A percentile compares a stretch with the other conserved stretches of the same genome.
phyloP scores from a whole-genome alignment of 37 sponge, comb jelly and placozoan genomes.

The Crambe crambe region DNA sequence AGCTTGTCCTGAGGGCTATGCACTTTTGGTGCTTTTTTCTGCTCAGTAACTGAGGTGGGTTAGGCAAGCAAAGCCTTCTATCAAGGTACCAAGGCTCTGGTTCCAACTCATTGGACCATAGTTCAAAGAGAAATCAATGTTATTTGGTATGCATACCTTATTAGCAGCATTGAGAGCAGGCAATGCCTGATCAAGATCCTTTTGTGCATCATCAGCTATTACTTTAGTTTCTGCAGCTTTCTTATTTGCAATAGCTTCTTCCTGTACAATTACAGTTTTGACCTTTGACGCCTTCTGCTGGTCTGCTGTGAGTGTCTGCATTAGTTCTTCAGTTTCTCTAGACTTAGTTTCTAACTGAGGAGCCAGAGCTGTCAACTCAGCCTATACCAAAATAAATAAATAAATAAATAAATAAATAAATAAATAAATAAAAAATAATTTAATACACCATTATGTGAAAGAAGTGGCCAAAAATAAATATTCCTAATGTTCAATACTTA shows the following conservation, averaged over 20 bases:
- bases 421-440: neutral
- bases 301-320: slow-evolving; percentile 88
- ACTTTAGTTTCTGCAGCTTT: slow-evolving; percentile 96
- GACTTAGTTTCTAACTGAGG: slow-evolving; percentile 92
- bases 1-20: too few relatives aligned
- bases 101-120: too few relatives aligned
- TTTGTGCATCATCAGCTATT: slow-evolving; percentile 96
- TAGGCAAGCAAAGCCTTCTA: too few relatives aligned
- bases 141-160: too few relatives aligned
- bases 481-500: neutral
- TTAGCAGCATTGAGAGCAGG: slow-evolving; percentile 96
- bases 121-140: too few relatives aligned
- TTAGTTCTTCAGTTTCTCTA: slow-evolving; percentile 82
- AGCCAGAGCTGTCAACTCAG: slow-evolving; percentile 91
- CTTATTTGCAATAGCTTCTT: slow-evolving; percentile 91
- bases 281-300: slow-evolving; percentile 93
- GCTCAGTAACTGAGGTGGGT: too few relatives aligned
- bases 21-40: too few relatives aligned
- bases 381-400: slow-evolving; percentile 29
- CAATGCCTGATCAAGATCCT: slow-evolving; percentile 95
- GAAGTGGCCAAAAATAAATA: neutral
- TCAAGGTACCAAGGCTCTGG: too few relatives aligned
- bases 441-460: neutral
- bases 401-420: too few relatives aligned
- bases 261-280: slow-evolving; percentile 85